A percentile compares a stretch with the other conserved stretches of the same genome.
Conservation (phyloP, 64 coral and sea anemone genomes). For the Montipora efflorescens region DNA sequence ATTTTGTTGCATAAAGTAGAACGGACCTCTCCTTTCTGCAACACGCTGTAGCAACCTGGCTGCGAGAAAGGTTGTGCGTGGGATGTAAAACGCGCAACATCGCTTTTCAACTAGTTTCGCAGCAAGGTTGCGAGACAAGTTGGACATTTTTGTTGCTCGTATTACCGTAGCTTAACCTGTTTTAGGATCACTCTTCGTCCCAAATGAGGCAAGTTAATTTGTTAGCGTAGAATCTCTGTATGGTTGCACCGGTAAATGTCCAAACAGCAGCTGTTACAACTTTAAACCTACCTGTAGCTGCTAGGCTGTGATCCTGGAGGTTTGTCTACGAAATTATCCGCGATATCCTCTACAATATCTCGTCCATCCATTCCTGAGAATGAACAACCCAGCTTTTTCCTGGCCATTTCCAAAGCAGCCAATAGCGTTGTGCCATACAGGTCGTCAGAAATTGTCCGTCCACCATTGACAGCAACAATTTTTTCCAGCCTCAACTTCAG, state of each 20-base stretch:
- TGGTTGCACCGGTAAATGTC: neutral
- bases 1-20: too few species aligned
- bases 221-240: too few species aligned
- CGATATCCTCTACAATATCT: constrained; percentile 71
- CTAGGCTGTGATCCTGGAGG: constrained; percentile 52
- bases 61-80: too few species aligned
- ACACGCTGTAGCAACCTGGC: too few species aligned
- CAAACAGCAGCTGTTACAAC: neutral
- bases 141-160: too few species aligned
- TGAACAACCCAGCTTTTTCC: constrained; percentile 67
- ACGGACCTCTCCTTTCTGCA: too few species aligned
- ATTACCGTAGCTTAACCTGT: too few species aligned
- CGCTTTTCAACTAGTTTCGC: too few species aligned
- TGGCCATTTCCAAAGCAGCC: constrained; percentile 45
- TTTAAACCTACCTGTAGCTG: constrained; percentile 48
- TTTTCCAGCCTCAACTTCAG: constrained; percentile 57
- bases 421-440: constrained; percentile 46
- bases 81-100: too few species aligned
- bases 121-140: too few species aligned
- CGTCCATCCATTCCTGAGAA: constrained; percentile 50
- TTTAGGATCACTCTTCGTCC: too few species aligned
- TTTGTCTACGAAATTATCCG: constrained; percentile 66
- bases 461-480: constrained; percentile 69
- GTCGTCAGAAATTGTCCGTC: constrained; percentile 12
- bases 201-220: too few species aligned